Evolutionary conservation across 92 coral and sea anemone species (phyloP), one percentile per base, ranked within the genome.

Genomic region (Isaurus tuberculatus): DNA sequence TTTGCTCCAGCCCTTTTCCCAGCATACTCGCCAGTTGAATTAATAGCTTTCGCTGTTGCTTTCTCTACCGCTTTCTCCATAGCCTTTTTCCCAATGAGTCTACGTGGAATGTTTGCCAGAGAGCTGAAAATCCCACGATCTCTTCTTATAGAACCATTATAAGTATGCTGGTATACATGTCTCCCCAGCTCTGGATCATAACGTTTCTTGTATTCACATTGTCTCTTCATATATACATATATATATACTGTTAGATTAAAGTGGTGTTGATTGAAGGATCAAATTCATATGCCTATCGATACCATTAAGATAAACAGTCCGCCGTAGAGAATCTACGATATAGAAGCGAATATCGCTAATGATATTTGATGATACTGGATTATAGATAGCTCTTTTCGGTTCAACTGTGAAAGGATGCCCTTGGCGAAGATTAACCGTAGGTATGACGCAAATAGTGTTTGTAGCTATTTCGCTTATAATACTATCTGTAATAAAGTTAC

Each of bases 321-420:
- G 26, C 31, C 80, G 49, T 30, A 83, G 3, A 2, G 85, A 80
- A 34, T 80, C 75, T 0, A 42, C 17, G 8, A 80, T 20, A 23
- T 65, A 65, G 75, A 80, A 55, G 25, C 85, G 34, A 75, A 81
- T 81, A 81, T 60, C 40, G 51, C 77, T 81, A 30, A 81, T 81
- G 30, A 26, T 34, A 17, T 28, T 66, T 15, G 77, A 22, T 20
- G 85, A 0, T 2, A 81, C 65, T 65, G 17, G 20, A 22, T 66
- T 81, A 27, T 66, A 81, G 14, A 19, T 0, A 27, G 68, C 44
- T 75, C 68, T 23, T 19, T 1, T 75, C 16, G 81, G 66, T 75
- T 75, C 81, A 0, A 28, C 51, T 30, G 19, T 44, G 68, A 85
- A 85, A 0, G 79, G 63, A 43, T 32, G 68, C n/a, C 58, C 9